Evolutionary conservation across 2,888 invertebrate species (phyloP).

Genomic region (Vanessa cardui): DNA sequence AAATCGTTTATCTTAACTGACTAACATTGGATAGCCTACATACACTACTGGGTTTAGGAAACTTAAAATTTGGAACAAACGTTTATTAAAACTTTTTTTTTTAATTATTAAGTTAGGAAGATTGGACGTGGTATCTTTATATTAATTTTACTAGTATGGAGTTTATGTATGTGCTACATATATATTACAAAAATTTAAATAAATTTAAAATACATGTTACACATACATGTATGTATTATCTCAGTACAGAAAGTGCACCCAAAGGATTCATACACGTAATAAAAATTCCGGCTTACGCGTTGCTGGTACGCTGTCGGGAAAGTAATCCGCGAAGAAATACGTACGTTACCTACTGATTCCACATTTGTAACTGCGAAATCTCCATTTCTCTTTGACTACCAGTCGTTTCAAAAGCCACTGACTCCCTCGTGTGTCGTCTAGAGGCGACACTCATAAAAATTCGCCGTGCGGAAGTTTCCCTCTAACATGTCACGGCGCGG

Average conservation of each 20-base stretch:
- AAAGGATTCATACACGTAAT: constrained; percentile 66
- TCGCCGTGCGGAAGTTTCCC: constrained; percentile 68
- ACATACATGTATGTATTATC: background rate
- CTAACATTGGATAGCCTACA: too few species aligned
- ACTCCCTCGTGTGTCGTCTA: constrained; percentile 72
- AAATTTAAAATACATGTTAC: background rate
- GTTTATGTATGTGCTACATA: too few species aligned
- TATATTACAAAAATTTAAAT: too few species aligned
- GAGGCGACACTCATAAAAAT: constrained; percentile 78
- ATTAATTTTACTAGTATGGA: too few species aligned
- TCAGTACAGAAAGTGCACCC: constrained; percentile 68
- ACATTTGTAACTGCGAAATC: constrained; percentile 80
- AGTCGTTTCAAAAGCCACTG: constrained; percentile 75
- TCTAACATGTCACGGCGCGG: constrained; percentile 57
- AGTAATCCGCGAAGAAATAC: constrained; percentile 79
- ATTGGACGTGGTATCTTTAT: too few species aligned
- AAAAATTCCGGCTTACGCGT: constrained; percentile 74
- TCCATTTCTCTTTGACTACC: constrained; percentile 80
- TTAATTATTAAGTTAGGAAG: too few species aligned
- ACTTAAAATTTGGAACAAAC: too few species aligned
- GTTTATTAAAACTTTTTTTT: too few species aligned
- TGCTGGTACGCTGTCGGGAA: constrained; percentile 72
- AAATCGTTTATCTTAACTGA: too few species aligned
- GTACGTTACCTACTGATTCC: constrained; percentile 71
- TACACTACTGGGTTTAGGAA: too few species aligned